These are phyloP conservation scores for Tachina lurida DNA, from an alignment of 2,888 invertebrate genomes.

Conservation along the genomic window DNA sequence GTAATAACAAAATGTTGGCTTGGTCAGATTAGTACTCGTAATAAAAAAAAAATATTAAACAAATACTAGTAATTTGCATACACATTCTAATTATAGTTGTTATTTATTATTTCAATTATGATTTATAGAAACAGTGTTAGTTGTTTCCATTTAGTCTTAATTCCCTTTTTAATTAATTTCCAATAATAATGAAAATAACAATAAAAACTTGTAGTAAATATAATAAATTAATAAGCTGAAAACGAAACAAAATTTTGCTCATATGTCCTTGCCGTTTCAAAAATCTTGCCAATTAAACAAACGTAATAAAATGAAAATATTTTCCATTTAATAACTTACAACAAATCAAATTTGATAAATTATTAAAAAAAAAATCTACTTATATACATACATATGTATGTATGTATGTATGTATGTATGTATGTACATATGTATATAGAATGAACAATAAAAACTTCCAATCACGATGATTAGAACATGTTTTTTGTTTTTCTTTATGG, in stretches of 20 bases:
- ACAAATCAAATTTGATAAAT: conserved; percentile 14
- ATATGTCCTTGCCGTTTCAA: conserved; percentile 21
- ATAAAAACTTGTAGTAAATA: background rate
- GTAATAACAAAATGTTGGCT: background rate
- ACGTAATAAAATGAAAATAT: conserved; percentile 23
- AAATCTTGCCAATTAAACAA: conserved; percentile 13
- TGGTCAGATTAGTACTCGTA: background rate
- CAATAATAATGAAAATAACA: too few species aligned
- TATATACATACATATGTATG: too few species aligned
- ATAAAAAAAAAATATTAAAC: background rate
- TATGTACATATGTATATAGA: too few species aligned
- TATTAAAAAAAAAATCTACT: background rate
- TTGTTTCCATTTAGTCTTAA: background rate
- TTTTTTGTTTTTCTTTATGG: background rate
- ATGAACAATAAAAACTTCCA: conserved; percentile 6
- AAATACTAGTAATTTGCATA: background rate
- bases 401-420: too few species aligned
- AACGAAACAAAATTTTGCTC: background rate
- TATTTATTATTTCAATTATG: conserved; percentile 2
- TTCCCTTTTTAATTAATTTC: too few species aligned
- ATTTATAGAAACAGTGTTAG: conserved; percentile 10
- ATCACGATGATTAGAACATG: conserved; percentile 22
- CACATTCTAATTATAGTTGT: background rate
- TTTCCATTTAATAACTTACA: conserved; percentile 23
- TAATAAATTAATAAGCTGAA: background rate